A percentile compares a stretch with the other conserved stretches of the same genome.
These are phyloP conservation scores for Caerostris darwini DNA, from an alignment of 1,140 invertebrate species.

Conservation along the genomic window DNA sequence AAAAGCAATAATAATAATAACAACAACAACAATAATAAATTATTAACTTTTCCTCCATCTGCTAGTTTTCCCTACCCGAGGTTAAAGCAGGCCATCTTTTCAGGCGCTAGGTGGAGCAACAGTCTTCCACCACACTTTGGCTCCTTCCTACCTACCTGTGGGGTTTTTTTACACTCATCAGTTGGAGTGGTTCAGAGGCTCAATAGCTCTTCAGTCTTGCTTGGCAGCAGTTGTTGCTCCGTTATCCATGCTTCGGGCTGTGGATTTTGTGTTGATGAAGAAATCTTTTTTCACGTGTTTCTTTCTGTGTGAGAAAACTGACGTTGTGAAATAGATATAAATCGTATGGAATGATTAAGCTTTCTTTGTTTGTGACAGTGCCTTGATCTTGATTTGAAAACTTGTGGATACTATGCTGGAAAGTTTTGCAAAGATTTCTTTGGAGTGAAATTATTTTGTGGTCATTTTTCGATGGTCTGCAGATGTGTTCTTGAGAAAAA, in stretches of 20 bases:
- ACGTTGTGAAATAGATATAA: neutral
- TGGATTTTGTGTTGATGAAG: neutral
- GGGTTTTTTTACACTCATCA: neutral
- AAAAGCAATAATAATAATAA: too few relatives aligned
- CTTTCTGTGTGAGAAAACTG: neutral
- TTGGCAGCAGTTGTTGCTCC: neutral
- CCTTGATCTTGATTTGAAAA: too few relatives aligned
- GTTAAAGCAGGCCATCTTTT: slow-evolving; percentile 41
- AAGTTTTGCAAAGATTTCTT: too few relatives aligned
- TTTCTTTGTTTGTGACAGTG: too few relatives aligned
- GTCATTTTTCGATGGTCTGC: too few relatives aligned
- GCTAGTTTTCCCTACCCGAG: neutral
- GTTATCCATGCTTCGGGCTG: neutral
- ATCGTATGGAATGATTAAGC: too few relatives aligned
- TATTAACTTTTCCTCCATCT: neutral
- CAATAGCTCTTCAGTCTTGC: neutral
- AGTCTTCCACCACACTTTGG: neutral
- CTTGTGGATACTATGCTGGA: too few relatives aligned
- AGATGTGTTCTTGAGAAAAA: too few relatives aligned
- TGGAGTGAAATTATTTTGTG: too few relatives aligned
- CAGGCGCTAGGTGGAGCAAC: slow-evolving; percentile 50
- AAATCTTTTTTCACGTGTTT: slow-evolving; percentile 1
- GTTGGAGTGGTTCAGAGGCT: neutral
- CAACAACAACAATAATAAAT: neutral
- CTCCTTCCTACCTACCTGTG: neutral